Evolutionary conservation across 2,113 vertebrate species (phyloP), one percentile per base, ranked within the genome.

Genomic region (Charadrius vociferus): DNA sequence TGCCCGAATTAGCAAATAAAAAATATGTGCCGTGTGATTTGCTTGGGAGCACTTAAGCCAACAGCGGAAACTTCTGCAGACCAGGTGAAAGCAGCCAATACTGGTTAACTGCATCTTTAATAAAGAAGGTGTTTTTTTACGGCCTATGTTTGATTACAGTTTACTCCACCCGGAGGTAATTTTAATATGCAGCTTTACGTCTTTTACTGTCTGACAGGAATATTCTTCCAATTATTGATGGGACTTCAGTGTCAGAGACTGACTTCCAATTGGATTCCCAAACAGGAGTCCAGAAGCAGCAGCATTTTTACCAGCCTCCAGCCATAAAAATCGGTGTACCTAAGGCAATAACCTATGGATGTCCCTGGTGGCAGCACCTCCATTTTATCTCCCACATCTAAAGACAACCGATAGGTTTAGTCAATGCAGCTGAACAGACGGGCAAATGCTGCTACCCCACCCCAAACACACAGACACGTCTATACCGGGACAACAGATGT

Each of bases 311-410:
- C 68, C 75, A 63, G 32, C 8, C 52, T 41, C 43, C 11, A 43
- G 67, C 70, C 34, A 2, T 1, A 17, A 36, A 8, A 68, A 19
- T 4, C 19, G 16, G 27, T 0, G 0, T 14, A 7, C 43, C 37
- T 7, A 29, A 34, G 12, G 59, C 62, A 53, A 8, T 3, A 27
- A 36, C n/a, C 70, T 29, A 19, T 13, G 49, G 49, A 1, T 5
- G 23, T 2, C 36, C 15, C 65, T 50, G 52, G 36, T 1, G 34
- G 34, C 55, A 83, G 45, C 53, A 34, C 27, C 39, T 67, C n/a
- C 67, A 0, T 13, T 30, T 52, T 14, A 22, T 2, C 58, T 63
- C 47, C 65, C 77, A 32, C 72, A 14, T 2, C 34, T 24, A 12
- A 55, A n/a, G n/a, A 23, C 18, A 17, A 17, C 23, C 43, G 23